Base-by-base conservation (phyloP, 2,113 vertebrate genomes). In the Rousettus leschenaultii region DNA sequence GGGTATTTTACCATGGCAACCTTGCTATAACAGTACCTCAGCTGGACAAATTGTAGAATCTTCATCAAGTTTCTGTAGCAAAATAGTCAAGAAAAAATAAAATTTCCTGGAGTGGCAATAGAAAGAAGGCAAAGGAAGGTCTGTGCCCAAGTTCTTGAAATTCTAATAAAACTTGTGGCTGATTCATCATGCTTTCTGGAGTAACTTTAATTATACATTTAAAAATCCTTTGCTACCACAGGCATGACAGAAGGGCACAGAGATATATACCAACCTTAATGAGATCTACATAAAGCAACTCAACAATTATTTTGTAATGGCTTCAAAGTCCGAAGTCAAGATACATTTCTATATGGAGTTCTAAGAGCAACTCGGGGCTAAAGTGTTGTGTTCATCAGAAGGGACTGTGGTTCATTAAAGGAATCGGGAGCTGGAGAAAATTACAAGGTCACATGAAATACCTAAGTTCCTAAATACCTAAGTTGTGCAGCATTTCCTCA, bases 121-220 rank as follows among this genome's bases (percentile, higher is more conserved):
- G 40, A 35, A 84, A 45, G 28, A 86, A 89, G 8, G n/a, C n/a
- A 90, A 94, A 92, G 45, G 19, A 79, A 82, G n/a, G 14, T 78
- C 63, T 73, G 16, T 79, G 38, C n/a, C 57, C 63, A 93, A 57
- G 35, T 79, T 92, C 38, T 84, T 86, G 66, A 84, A 91, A 96
- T 87, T 93, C 74, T 93, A 78, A 94, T 89, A 89, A 92, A 96
- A 96, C 35, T 53, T 5, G 65, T 89, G 63, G 89, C 61, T 95
- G 74, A 74, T 66, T 84, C 63, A 93, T 93, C 63, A 79, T 63
- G 40, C 40, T 94, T 95, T 87, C 68, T 79, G 74, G 51, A 97
- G 89, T 91, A 92, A 84, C 84, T 86, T 93, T 93, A 96, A 93
- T 91, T 85, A 91, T 80, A 86, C 65, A 95, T 90, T 33, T 87